A percentile compares a stretch with the other conserved stretches of the same genome.
phyloP scores from a whole-genome alignment of 2,888 invertebrate genomes.

The Caenorhabditis zanzibari region DNA sequence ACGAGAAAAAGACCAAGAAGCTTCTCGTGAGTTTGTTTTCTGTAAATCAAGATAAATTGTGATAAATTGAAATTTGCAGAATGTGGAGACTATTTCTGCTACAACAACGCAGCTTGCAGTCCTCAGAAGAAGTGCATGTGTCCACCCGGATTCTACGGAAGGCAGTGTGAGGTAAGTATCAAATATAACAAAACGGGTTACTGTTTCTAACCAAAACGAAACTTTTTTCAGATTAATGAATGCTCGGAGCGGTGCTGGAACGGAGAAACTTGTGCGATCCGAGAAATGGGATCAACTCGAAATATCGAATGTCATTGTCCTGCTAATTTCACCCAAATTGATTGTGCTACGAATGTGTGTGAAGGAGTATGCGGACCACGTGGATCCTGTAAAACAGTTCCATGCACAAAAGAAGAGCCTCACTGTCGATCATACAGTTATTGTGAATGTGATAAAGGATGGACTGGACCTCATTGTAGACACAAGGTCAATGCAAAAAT shows the following conservation, averaged over 20 bases:
- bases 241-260: slow-evolving; percentile 59
- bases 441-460: slow-evolving; percentile 62
- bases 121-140: slow-evolving; percentile 37
- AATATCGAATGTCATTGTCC: slow-evolving; percentile 45
- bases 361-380: slow-evolving; percentile 60
- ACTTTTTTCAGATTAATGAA: slow-evolving; percentile 43
- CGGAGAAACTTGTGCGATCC: slow-evolving; percentile 53
- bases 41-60: background rate
- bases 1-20: slow-evolving; percentile 45
- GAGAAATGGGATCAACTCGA: background rate
- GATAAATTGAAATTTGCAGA: slow-evolving; percentile 29
- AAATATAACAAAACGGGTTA: no score
- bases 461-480: slow-evolving; percentile 48
- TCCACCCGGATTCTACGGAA: slow-evolving; percentile 55
- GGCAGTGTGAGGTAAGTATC: slow-evolving; percentile 52
- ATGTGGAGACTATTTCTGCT: slow-evolving; percentile 63
- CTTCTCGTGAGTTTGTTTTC: slow-evolving; percentile 40
- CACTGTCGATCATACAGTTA: slow-evolving; percentile 40
- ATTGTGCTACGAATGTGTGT: slow-evolving; percentile 53
- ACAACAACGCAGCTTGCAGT: slow-evolving; percentile 52
- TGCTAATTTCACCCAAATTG: slow-evolving; percentile 43
- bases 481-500: slow-evolving; percentile 20
- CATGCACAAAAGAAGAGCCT: slow-evolving; percentile 37
- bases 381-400: slow-evolving; percentile 41
- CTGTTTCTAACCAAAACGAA: no score